Conservation (phyloP, 2,797 vertebrate genomes). For the Halcyon chelicuti region DNA sequence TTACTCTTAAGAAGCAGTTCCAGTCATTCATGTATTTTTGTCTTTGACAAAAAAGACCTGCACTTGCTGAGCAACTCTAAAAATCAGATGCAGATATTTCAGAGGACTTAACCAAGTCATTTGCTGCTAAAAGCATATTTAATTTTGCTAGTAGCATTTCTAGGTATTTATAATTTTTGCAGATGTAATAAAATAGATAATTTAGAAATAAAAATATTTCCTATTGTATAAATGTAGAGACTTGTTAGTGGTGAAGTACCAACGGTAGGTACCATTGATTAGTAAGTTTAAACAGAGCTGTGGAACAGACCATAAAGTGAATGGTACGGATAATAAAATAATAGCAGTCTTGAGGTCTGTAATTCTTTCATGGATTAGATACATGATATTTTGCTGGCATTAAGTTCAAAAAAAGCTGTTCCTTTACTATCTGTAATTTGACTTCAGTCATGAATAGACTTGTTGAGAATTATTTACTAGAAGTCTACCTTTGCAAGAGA, state of each 20-base stretch:
- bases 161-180: neutral
- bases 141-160: neutral
- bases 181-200: neutral
- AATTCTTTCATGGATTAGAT: slow-evolving; percentile 76
- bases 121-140: neutral
- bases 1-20: neutral
- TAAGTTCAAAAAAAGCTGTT: slow-evolving; percentile 73
- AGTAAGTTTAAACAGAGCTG: slow-evolving; percentile 49
- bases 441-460: slow-evolving; percentile 70
- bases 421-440: slow-evolving; percentile 72
- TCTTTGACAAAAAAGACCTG: neutral
- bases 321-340: slow-evolving; percentile 72
- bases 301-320: slow-evolving; percentile 53
- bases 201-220: neutral
- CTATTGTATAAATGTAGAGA: neutral
- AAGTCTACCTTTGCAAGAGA: slow-evolving; percentile 55
- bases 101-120: neutral
- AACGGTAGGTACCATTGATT: neutral
- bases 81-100: neutral
- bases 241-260: neutral
- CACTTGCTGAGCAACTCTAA: neutral
- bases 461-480: slow-evolving; percentile 75
- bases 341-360: slow-evolving; percentile 63
- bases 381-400: slow-evolving; percentile 72
- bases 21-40: neutral